Base-by-base conservation (phyloP, 2,888 invertebrate genomes). In the Cybosia mesomella region DNA sequence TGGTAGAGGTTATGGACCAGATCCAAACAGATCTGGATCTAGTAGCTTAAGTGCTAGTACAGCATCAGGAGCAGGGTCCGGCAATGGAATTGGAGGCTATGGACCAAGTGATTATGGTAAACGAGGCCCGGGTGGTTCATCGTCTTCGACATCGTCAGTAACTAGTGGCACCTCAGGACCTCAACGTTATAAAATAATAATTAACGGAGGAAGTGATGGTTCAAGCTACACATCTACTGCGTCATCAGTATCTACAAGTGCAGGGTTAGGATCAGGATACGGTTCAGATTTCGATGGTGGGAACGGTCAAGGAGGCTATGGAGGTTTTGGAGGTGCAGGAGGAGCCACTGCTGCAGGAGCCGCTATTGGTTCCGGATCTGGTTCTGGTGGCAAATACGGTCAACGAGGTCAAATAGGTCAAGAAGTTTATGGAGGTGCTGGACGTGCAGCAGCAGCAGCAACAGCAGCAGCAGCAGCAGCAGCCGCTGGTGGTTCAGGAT, bases 151-250 rank as follows among this genome's bases (percentile, higher is more conserved):
- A 34, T 7, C 28, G 39, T 13, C 68, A 11, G 58, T 54, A 13
- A 21, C 66, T 1, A 61, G 59, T 59, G 54, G 59, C 5, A 24
- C 24, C 15, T 32, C 54, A 28, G 28, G 57, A 18, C 7, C 28
- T 2, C 28, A 10, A 7, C 11, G 9, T 10, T 22, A 22, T 5
- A 3, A 57, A 57, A 2, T 57, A 57, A 18, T 28, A 28, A 57
- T 57, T 15, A 7, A 18, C 18, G 28, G 28, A 28, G 22, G 43
- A 49, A 54, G 32, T 24, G 61, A 61, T 68, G 62, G 61, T 24
- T 49, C 63, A 39, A 53, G 64, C 28, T 57, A 71, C 13, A 28
- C 66, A 13, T 54, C 68, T n/a, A 36, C 68, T 36, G 58, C 68
- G 15, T 53, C 68, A 15, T 64, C 68, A 39, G 64, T 65, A 55